Conservation (phyloP, 2,888 invertebrate species). For the Megamerina dolium region DNA sequence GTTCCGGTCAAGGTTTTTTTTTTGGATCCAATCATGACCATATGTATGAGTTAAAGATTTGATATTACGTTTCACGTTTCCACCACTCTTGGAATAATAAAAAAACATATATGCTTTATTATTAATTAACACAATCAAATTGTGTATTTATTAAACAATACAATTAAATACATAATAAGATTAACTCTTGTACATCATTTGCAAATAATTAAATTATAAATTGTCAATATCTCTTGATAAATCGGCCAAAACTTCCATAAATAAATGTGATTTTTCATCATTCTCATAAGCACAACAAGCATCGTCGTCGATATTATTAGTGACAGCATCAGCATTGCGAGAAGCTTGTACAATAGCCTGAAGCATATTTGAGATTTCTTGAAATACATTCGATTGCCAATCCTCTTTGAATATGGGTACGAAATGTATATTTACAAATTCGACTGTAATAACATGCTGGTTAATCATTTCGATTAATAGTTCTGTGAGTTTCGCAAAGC, state of each 20-base stretch:
- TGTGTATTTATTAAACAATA: too few species aligned
- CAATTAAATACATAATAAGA: too few species aligned
- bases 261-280: constrained; percentile 39
- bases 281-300: constrained; percentile 2
- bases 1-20: too few species aligned
- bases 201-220: constrained; percentile 28
- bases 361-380: constrained; percentile 33
- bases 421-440: constrained; percentile 61
- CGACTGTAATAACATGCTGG: constrained; percentile 55
- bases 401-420: constrained; percentile 62
- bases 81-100: too few species aligned
- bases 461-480: constrained; percentile 53
- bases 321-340: neutral
- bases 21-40: too few species aligned
- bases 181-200: too few species aligned
- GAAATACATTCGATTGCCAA: constrained; percentile 53
- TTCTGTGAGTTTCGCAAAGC: constrained; percentile 50
- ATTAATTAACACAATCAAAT: too few species aligned
- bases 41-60: too few species aligned
- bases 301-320: neutral
- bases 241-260: constrained; percentile 48
- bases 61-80: too few species aligned
- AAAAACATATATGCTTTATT: too few species aligned
- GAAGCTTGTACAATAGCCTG: constrained; percentile 26
- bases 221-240: constrained; percentile 44